Evolutionary conservation across 2,113 vertebrate species (phyloP), one percentile per base, ranked within the genome.

Genomic region (Cyphomyrus discorhynchus): DNA sequence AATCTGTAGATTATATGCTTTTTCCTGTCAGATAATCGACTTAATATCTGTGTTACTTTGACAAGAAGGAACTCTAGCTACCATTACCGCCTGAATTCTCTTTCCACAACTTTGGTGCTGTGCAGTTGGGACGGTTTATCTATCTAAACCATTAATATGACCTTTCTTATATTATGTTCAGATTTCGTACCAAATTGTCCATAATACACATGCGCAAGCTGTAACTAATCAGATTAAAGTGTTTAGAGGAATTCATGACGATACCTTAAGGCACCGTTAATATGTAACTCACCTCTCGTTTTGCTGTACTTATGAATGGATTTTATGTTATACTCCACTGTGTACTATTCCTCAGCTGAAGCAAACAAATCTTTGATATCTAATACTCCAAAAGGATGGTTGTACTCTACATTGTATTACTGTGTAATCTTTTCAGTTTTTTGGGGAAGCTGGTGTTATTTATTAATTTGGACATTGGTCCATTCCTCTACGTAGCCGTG

Each of bases 401-500:
- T 42, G 35, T 42, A 77, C 70, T 7, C 35, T 27, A 10, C 24
- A 21, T 70, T 74, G 19, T n/a, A 58, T 42, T 24, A n/a, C 82
- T 49, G 5, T 49, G 19, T 50, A 42, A 24, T 45, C 0, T 84
- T 24, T 84, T 84, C 46, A 47, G 39, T 84, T 47, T 47, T 46
- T 21, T 46, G 2, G 80, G 42, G 45, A 49, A 11, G 62, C 62
- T 70, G 27, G 62, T 70, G 62, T 70, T 46, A 27, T 85, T 85
- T 46, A 85, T 19, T 80, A 6, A 80, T 77, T 77, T 39, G 35
- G 5, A 39, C 31, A 15, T 45, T 13, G 11, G 42, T 49, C 24
- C 53, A 31, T 35, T 45, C 39, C 10, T 24, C 21, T 53, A 24
- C 6, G 31, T 93, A 99, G 98, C 93, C 97, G 97, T 82, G 98